Evolutionary conservation across 2,888 invertebrate genomes (phyloP), one percentile per base, ranked within the genome.

Genomic region (Ditula angustiorana): DNA sequence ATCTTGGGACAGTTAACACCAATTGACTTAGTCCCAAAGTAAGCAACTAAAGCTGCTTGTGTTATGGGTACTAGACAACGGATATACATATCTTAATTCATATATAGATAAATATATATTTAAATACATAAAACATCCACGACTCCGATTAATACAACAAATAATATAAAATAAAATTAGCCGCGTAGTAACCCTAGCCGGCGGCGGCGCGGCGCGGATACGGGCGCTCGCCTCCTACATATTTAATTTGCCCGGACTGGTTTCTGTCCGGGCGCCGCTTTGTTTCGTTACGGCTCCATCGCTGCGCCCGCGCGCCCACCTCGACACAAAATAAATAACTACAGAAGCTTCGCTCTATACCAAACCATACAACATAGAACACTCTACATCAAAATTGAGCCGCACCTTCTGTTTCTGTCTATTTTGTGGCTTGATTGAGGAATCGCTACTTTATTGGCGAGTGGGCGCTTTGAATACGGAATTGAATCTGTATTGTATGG

Each of bases 231-330:
- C 86, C 92, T 92, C 89, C 88, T 92, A 91, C 92, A 92, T 92
- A 92, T 92, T 92, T 92, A 92, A 92, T 92, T 91, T 88, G 87
- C 86, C 86, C 82, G 86, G 89, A 91, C 91, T 90, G 91, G 91
- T 90, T 90, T 88, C 86, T 86, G 88, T 84, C 86, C 85, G 84
- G 85, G 87, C 74, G 77, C 75, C 86, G 83, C 85, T 78, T 87
- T 87, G 86, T 86, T 87, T 85, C 85, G 88, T 90, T 92, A 92
- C 87, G 91, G 87, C 92, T 91, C 87, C 90, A 91, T 90, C 86
- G 85, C 73, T 70, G 77, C 73, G 72, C 71, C 76, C 73, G 75
- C 76, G 61, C 65, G 47, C 60, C 60, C 16, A 13, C 28, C 37
- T 44, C 49, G 21, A 52, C 62, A 44, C 50, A 49, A 62, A 62